Conservation (phyloP, 2,797 vertebrate genomes). For the Lithobates sylvaticus region DNA sequence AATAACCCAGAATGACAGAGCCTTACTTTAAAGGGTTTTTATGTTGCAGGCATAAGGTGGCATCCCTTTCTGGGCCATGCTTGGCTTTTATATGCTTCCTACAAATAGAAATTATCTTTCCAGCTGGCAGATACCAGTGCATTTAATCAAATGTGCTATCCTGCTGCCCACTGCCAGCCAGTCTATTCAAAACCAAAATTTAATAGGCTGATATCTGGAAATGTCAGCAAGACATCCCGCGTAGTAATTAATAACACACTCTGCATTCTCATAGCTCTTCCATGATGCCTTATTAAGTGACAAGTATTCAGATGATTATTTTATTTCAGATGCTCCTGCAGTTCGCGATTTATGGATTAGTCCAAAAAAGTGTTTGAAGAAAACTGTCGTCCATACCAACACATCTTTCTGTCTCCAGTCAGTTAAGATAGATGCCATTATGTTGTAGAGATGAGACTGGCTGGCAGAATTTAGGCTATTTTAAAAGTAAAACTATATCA, state of each 20-base stretch:
- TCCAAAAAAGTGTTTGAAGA: constrained; percentile 1
- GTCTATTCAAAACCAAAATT: constrained; percentile 35
- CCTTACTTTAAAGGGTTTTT: constrained; percentile 29
- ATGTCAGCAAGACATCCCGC: constrained; percentile 45
- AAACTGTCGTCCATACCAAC: neutral
- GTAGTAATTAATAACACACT: constrained; percentile 23
- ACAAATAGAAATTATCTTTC: constrained; percentile 41
- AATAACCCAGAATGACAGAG: constrained; percentile 27
- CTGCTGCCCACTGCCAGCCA: constrained; percentile 23
- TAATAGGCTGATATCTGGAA: constrained; percentile 51
- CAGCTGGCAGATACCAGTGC: constrained; percentile 41
- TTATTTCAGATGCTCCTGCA: constrained; percentile 26
- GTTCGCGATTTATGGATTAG: constrained; percentile 20
- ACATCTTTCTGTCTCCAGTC: neutral
- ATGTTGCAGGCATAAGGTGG: constrained; percentile 28
- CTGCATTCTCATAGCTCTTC: constrained; percentile 33
- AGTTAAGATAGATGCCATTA: neutral
- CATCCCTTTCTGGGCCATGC: constrained; percentile 1
- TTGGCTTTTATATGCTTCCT: constrained; percentile 48
- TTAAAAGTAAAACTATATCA: too few relatives aligned
- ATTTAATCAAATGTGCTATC: constrained; percentile 53
- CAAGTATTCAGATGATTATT: constrained; percentile 45
- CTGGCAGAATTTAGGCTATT: neutral
- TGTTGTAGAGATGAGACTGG: neutral
- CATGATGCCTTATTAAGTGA: constrained; percentile 42